Base-by-base conservation (phyloP, 2,113 vertebrate genomes). In the Ptyas mucosa region DNA sequence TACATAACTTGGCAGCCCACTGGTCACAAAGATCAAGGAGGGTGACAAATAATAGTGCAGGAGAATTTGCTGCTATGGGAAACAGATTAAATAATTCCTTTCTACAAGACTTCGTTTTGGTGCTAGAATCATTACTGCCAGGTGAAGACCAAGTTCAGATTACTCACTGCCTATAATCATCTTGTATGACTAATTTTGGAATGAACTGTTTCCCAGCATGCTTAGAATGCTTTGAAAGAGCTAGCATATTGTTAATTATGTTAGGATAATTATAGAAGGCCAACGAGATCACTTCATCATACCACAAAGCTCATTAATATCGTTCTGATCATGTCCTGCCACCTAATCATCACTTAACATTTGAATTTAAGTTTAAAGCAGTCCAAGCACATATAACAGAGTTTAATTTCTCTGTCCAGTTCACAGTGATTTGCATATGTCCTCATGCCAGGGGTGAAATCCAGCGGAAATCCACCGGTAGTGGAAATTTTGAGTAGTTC, bases 331-430 rank as follows among this genome's bases (percentile, higher is more conserved):
- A 69, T 61, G 88, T 39, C 5, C 55, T 85, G 3, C 58, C 20
- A 57, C 24, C 0, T 91, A 87, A 90, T 88, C 18, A 90, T 92
- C 89, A 46, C 58, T 94, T 92, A 75, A 91, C 8, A 34, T 55
- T 24, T 90, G 55, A 58, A 57, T 91, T 90, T 91, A 94, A 93
- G 6, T 11, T 21, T 6, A 87, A 51, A 21, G 29, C 51, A 64
- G 49, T 9, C 7, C 12, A 1, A 69, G 51, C 0, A 21, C 93
- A 26, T 0, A 93, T 58, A 58, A 52, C 10, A 29, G 26, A 12
- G 7, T 0, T 0, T 0, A 0, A 90, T 5, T 86, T 20, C 4
- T 53, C 53, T 51, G 85, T 49, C 57, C 85, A 46, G 90, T 34
- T 51, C 61, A 88, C 11, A 75, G 87, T 57, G 88, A 91, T 93